A percentile compares a stretch with the other conserved stretches of the same genome.
phyloP scores from a whole-genome alignment of 2,113 vertebrate genomes.

The Sterrhoptilus dennistouni region DNA sequence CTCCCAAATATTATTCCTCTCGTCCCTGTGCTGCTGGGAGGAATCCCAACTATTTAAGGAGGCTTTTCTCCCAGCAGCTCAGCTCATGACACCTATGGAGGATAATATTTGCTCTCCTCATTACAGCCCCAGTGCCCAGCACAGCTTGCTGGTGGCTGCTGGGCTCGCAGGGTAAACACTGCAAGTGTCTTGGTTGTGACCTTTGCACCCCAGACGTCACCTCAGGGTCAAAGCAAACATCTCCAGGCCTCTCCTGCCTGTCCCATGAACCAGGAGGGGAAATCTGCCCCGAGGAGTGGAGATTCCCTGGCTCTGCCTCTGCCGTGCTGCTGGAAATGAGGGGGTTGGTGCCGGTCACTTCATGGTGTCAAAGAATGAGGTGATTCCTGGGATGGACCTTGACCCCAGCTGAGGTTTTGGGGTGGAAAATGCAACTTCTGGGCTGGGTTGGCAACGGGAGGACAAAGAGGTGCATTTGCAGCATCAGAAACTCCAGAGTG shows the following conservation, averaged over 20 bases:
- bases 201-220: not conserved
- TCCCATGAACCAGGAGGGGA: not conserved
- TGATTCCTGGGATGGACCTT: not conserved
- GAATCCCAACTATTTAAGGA: slow-evolving; percentile 26
- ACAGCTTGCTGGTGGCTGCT: slow-evolving; percentile 25
- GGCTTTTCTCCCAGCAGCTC: not conserved
- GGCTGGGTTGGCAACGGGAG: not conserved
- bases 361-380: rapidly evolving
- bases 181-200: not conserved
- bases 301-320: not conserved
- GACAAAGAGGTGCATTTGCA: not conserved
- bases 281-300: not conserved
- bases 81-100: not conserved
- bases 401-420: not conserved
- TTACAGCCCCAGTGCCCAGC: not conserved
- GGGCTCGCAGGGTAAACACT: not conserved
- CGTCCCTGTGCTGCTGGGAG: not conserved
- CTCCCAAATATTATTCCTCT: slow-evolving; percentile 41
- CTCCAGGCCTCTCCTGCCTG: not conserved
- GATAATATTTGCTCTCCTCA: slow-evolving; percentile 32
- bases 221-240: not conserved
- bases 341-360: rapidly evolving
- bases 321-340: not conserved
- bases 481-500: not conserved
- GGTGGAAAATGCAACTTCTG: not conserved